phyloP scores from a whole-genome alignment of 2,888 invertebrate genomes.

The Aphidoletes aphidimyza region DNA sequence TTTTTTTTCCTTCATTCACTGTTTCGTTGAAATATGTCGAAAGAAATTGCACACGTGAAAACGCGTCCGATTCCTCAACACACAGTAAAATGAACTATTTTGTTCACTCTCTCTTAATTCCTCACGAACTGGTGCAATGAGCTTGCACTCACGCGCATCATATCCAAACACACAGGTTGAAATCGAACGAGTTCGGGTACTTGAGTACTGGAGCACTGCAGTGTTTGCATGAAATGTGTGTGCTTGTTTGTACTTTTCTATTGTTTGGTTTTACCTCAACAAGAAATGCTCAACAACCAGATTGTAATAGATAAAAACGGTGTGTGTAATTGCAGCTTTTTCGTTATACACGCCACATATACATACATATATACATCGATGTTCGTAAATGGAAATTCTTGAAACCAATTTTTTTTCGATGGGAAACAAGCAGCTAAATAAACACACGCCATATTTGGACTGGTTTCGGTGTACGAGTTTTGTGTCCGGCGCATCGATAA shows the following conservation, averaged over 20 bases:
- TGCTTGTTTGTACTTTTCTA: too few relatives aligned
- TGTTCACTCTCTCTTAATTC: too few relatives aligned
- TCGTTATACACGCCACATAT: background rate
- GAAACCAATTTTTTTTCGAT: background rate
- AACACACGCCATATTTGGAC: slow-evolving; percentile 6
- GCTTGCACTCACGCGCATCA: too few relatives aligned
- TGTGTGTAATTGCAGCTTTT: background rate
- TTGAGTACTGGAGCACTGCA: too few relatives aligned
- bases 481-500: background rate
- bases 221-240: too few relatives aligned
- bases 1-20: too few relatives aligned
- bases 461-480: background rate
- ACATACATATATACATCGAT: too few relatives aligned
- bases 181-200: too few relatives aligned
- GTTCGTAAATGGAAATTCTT: slow-evolving; percentile 32
- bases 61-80: too few relatives aligned
- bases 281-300: background rate
- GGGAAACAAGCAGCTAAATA: background rate
- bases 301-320: background rate
- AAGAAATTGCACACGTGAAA: background rate
- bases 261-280: background rate
- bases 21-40: background rate
- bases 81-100: too few relatives aligned
- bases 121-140: too few relatives aligned
- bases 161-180: too few relatives aligned